phyloP scores from a whole-genome alignment of 2,113 vertebrate genomes.

The Colossoma macropomum region DNA sequence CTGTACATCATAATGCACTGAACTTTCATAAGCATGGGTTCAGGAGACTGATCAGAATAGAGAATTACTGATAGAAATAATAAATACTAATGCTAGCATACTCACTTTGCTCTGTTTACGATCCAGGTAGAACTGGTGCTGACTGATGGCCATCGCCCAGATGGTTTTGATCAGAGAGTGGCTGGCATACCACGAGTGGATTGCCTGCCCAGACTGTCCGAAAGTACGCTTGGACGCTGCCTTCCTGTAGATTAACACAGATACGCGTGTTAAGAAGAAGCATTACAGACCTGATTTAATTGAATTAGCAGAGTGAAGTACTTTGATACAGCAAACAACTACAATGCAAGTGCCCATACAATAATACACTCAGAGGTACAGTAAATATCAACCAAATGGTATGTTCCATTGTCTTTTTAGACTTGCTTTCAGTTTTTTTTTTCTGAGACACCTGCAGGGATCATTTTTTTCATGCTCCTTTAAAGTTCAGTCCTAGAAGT shows the following conservation, averaged over 20 bases:
- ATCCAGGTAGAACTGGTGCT: slow-evolving; percentile 99
- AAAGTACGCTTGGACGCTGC: slow-evolving; percentile 90
- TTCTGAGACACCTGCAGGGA: too few species aligned
- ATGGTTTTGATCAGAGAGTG: slow-evolving; percentile 98
- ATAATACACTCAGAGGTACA: neutral
- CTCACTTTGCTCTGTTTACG: slow-evolving; percentile 98
- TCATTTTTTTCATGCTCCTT: too few species aligned
- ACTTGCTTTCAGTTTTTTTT: too few species aligned
- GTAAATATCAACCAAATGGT: neutral
- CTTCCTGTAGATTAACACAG: slow-evolving; percentile 76
- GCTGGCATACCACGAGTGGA: slow-evolving; percentile 98
- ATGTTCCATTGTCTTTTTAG: too few species aligned
- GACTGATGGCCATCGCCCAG: slow-evolving; percentile 99
- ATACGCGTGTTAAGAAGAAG: slow-evolving; percentile 5
- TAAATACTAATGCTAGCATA: slow-evolving; percentile 63
- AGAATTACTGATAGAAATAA: neutral
- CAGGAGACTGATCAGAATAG: too few species aligned
- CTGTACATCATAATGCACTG: too few species aligned
- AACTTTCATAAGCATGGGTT: too few species aligned
- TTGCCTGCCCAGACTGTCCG: slow-evolving; percentile 90
- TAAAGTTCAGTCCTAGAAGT: too few species aligned
- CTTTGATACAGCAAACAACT: neutral
- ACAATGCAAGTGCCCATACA: neutral
- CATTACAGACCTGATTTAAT: neutral
- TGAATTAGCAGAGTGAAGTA: neutral